These are phyloP conservation scores for Pomatorhinus ruficollis DNA, from an alignment of 2,113 vertebrate species.

Conservation along the genomic window DNA sequence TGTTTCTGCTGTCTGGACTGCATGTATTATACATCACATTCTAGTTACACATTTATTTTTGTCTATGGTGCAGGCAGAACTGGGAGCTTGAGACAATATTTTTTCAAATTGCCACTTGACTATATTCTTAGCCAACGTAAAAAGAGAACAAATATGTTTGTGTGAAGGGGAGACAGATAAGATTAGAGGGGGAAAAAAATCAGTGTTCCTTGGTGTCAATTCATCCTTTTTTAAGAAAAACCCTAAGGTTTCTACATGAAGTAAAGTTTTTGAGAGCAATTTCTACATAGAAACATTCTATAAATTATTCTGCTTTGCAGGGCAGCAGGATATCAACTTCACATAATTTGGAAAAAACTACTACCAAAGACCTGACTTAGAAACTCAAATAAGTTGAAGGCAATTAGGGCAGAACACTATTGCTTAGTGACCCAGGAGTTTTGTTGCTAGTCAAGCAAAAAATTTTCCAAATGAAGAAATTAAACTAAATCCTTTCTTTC, in stretches of 20 bases:
- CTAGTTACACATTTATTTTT: constrained; percentile 40
- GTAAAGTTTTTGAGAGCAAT: background rate
- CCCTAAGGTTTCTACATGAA: background rate
- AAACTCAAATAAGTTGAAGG: background rate
- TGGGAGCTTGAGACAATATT: background rate
- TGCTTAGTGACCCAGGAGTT: background rate
- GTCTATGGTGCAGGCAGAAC: background rate
- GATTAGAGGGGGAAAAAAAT: accelerated
- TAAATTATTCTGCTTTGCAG: background rate
- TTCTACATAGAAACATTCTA: background rate
- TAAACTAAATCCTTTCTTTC: background rate
- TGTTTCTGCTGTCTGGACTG: background rate
- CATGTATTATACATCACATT: background rate
- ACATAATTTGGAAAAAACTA: background rate
- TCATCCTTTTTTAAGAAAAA: background rate
- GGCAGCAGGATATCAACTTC: background rate
- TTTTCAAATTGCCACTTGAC: background rate
- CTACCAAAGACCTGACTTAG: background rate
- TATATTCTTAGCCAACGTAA: background rate
- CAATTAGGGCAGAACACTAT: constrained; percentile 10
- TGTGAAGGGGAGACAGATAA: background rate
- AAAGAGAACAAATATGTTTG: background rate
- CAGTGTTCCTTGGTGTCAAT: background rate
- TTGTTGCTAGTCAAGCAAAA: constrained; percentile 15
- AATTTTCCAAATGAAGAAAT: constrained; percentile 13